Evolutionary conservation across 2,113 vertebrate species (phyloP).

Genomic region (Empidonax alnorum): DNA sequence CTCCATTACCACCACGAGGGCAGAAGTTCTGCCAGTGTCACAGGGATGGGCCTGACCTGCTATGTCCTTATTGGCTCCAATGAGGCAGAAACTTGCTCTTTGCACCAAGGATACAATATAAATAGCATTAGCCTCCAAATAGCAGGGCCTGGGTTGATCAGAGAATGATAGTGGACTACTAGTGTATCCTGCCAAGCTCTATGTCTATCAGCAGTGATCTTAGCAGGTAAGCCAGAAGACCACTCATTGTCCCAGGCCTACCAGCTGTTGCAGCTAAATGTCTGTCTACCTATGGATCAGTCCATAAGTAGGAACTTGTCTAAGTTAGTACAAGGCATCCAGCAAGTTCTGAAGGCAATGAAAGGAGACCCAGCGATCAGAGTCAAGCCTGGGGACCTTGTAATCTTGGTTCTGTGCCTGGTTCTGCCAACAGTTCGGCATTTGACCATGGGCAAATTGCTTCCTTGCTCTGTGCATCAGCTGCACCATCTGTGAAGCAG

Average conservation of each 20-base stretch:
- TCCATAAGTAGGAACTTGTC: background rate
- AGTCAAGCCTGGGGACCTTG: background rate
- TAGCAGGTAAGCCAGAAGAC: background rate
- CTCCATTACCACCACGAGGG: background rate
- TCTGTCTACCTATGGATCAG: background rate
- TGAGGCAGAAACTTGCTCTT: background rate
- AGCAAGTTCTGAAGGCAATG: background rate
- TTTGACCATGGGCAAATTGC: constrained; percentile 31
- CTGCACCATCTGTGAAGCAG: background rate
- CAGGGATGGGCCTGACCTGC: constrained; percentile 16
- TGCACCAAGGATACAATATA: background rate
- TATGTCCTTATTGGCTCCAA: background rate
- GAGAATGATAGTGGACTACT: background rate
- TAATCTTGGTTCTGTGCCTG: background rate
- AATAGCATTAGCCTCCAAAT: background rate
- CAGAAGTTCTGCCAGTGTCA: constrained; percentile 37
- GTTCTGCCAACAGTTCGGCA: background rate
- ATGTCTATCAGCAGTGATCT: background rate
- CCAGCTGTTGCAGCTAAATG: background rate
- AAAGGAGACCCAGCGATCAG: background rate
- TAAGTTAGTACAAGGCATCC: background rate
- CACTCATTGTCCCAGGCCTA: background rate
- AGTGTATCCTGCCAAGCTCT: background rate
- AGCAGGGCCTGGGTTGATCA: background rate
- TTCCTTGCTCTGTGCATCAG: background rate